Evolutionary conservation across 2,797 vertebrate species (phyloP), one percentile per base, ranked within the genome.

Genomic region (Merluccius polli): DNA sequence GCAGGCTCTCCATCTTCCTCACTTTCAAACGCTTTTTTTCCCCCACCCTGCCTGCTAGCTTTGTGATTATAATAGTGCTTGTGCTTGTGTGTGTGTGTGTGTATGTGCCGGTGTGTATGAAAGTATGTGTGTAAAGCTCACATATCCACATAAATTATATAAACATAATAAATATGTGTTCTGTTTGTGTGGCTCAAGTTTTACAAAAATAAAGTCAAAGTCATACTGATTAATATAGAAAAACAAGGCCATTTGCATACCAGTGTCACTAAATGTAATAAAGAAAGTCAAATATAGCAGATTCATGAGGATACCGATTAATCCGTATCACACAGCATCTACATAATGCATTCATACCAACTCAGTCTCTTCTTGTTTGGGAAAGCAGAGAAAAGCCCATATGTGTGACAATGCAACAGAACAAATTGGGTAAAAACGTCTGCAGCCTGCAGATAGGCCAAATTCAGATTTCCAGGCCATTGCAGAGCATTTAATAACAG

Each of bases 1-100:
- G 73, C 68, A 74, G 41, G 63, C 70, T 41, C 63, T 79, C 41
- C 71, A 48, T 78, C 52, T 27, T 32, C 27, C 71, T 78, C 52
- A 59, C 52, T 59, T 59, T 59, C 52, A 59, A 24, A n/a, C 3
- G n/a, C 21, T n/a, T 5, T 52, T 4, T 21, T 6, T 59, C 21
- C 8, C 33, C 33, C 52, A 0, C 52, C 52, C 52, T 24, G 6
- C 21, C 21, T 24, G 21, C 21, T 6, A 48, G 16, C 48, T 52
- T 52, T n/a, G 48, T 52, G 18, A 9, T n/a, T 18, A 3, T 52
- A 63, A 10, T 27, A 10, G 52, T 27, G n/a, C 18, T 72, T n/a
- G n/a, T n/a, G 70, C 78, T 65, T 48, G 70, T n/a, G 31, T 11
- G 15, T 32, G 29, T 32, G 41, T 52, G 71, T 72, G 71, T 18